These are phyloP conservation scores for Spheniscus humboldti DNA, from an alignment of 2,797 vertebrate genomes.

Conservation along the genomic window DNA sequence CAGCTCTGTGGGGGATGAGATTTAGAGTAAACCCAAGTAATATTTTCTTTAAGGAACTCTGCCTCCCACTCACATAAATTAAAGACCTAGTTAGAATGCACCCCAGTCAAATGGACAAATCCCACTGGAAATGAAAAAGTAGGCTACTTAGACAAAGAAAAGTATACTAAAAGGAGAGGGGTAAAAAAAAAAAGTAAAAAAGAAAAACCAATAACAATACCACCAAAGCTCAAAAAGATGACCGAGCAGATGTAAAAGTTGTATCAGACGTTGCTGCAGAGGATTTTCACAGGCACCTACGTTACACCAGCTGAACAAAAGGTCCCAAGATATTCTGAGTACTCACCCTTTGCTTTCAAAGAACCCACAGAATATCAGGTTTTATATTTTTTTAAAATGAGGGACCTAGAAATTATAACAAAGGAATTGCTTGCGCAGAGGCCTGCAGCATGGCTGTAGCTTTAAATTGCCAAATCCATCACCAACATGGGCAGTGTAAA, in stretches of 20 bases:
- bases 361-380: not conserved
- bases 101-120: not conserved
- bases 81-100: not conserved
- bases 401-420: not conserved
- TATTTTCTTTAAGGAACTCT: not conserved
- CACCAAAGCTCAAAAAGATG: not conserved
- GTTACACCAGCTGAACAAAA: not conserved
- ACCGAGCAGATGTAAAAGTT: not conserved
- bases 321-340: fast-evolving
- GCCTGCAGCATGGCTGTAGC: not conserved
- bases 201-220: not conserved
- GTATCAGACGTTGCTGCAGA: not conserved
- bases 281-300: not conserved
- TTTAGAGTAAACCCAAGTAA: not conserved
- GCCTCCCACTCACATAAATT: not conserved
- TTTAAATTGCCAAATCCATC: not conserved
- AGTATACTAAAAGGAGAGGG: not conserved
- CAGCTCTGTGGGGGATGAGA: not conserved
- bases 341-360: not conserved
- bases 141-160: not conserved
- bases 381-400: not conserved
- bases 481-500: not conserved
- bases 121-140: not conserved
- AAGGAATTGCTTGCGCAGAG: not conserved
- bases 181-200: not conserved